phyloP scores from a whole-genome alignment of 2,113 vertebrate genomes.

The Hylia prasina region DNA sequence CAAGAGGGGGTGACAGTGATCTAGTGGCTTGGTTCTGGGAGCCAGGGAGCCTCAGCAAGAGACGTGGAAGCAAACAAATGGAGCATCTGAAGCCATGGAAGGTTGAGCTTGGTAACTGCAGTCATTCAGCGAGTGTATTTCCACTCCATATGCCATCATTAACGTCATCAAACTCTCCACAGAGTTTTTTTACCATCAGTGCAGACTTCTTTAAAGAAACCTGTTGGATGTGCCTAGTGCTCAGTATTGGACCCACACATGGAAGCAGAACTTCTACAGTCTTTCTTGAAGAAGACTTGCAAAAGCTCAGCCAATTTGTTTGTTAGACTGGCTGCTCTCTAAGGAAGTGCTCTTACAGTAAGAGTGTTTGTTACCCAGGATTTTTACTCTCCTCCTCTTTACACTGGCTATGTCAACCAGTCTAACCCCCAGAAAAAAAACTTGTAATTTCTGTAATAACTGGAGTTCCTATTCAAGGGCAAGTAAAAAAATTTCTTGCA shows the following conservation, averaged over 20 bases:
- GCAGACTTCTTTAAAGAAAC: background rate
- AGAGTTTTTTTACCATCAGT: background rate
- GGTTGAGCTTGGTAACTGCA: background rate
- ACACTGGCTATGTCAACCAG: background rate
- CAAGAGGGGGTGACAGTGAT: background rate
- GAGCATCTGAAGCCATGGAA: fast-evolving
- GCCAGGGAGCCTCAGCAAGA: background rate
- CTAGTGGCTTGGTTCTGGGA: background rate
- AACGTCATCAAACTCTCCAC: background rate
- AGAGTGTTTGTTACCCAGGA: background rate
- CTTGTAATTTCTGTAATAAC: background rate
- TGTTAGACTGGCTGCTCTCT: background rate
- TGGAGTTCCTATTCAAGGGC: background rate
- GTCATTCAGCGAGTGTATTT: background rate
- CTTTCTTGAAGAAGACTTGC: background rate
- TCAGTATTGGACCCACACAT: background rate
- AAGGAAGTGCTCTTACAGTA: background rate
- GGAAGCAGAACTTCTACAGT: background rate
- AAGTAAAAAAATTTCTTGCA: background rate
- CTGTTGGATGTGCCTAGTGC: background rate
- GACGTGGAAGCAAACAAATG: background rate
- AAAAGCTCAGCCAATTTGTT: background rate
- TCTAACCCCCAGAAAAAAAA: background rate
- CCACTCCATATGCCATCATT: background rate
- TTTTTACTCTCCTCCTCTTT: background rate